Base-by-base conservation (phyloP, 2,797 vertebrate species). In the Capromys pilorides region DNA sequence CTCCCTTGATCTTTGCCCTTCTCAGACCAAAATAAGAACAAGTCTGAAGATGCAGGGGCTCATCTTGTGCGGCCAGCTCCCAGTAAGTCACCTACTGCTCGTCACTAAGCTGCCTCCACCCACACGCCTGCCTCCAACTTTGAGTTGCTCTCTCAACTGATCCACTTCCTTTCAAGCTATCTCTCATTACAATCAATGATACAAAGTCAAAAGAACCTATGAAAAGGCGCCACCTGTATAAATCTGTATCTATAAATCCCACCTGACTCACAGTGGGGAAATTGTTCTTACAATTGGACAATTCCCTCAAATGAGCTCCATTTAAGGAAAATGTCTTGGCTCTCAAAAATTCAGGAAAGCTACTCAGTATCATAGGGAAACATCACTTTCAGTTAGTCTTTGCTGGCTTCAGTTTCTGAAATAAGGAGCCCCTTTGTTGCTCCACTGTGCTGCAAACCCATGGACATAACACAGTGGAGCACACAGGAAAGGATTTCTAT, bases 131-230 rank as follows among this genome's bases (percentile, higher is more conserved):
- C 14, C 57, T 75, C 67, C 12, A 61, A 36, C 26, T 81, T 13
- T 28, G 9, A 96, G n/a, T 13, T 90, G 59, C 84, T 83, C 73
- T 86, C 57, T 19, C 39, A 28, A 92, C 78, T 57, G n/a, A 86
- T 31, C 62, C 36, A 51, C 3, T 54, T 81, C 67, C 59, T 92
- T 93, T 93, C 75, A 92, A 66, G 54, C 39, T 67, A 77, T 84
- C 62, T 78, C 45, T 87, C 13, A 18, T 16, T 51, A 95, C 5
- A 9, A 71, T 81, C 87, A 90, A 69, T 18, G 49, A 2, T 45
- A 88, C 49, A 85, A 78, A 92, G 62, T 57, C 64, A 66, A 90
- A 96, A 94, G 64, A 64, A 19, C 33, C 26, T 26, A 54, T 33
- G 36, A 54, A 86, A 88, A 91, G 28, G 61, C n/a, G 80, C 16